Evolutionary conservation across 2,113 vertebrate species (phyloP).

Genomic region (Laticauda colubrina): DNA sequence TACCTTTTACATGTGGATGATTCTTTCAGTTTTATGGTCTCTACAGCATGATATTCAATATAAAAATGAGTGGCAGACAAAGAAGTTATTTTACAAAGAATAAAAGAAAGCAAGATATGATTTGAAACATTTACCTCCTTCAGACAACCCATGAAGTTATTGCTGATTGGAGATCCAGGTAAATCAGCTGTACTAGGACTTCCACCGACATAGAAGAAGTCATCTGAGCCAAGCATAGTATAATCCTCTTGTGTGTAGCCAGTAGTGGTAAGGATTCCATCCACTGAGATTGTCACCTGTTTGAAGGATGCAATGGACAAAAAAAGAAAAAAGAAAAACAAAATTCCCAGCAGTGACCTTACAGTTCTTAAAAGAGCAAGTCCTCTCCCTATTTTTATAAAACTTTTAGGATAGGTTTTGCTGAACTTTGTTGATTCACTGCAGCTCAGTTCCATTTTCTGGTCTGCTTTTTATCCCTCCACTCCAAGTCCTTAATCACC

Average conservation of each 20-base stretch:
- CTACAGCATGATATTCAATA: neutral
- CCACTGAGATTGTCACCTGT: constrained; percentile 98
- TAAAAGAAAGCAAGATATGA: constrained; percentile 9
- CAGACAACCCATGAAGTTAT: constrained; percentile 99
- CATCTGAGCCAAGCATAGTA: constrained; percentile 97
- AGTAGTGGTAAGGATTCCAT: constrained; percentile 96
- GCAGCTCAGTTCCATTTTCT: constrained; percentile 79
- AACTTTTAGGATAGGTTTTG: constrained; percentile 65
- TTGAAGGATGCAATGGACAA: constrained; percentile 73
- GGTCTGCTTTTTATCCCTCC: constrained; percentile 67
- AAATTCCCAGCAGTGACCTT: constrained; percentile 85
- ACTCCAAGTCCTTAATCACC: constrained; percentile 53
- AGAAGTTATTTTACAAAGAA: neutral
- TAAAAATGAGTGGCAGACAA: neutral
- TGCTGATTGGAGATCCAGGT: constrained; percentile 97
- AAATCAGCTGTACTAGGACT: constrained; percentile 96
- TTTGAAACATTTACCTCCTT: constrained; percentile 82
- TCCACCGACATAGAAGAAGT: constrained; percentile 98
- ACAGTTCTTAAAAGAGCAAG: constrained; percentile 43
- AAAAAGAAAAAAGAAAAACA: constrained; percentile 52
- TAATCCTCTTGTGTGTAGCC: constrained; percentile 99
- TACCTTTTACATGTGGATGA: neutral
- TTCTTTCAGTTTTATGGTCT: neutral
- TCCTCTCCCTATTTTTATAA: constrained; percentile 61
- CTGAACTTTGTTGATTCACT: constrained; percentile 53